Evolutionary conservation across 2,113 vertebrate species (phyloP).

Genomic region (Microtus oregoni): DNA sequence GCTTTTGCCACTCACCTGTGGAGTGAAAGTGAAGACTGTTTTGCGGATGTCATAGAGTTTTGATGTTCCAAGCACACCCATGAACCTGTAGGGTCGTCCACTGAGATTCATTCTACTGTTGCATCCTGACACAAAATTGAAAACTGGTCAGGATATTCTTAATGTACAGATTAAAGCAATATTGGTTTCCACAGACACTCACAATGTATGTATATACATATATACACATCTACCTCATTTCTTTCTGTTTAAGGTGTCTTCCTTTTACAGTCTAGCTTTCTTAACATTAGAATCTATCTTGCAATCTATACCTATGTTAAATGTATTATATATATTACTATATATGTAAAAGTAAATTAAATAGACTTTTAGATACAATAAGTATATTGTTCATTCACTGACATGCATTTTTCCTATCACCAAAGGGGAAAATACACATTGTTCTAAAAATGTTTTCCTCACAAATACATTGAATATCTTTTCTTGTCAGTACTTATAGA

Average conservation of each 20-base stretch:
- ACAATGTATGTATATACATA: neutral
- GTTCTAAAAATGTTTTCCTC: neutral
- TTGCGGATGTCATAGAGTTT: constrained; percentile 96
- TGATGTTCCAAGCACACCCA: constrained; percentile 96
- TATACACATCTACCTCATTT: neutral
- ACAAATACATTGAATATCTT: constrained; percentile 15
- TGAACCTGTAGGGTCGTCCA: constrained; percentile 95
- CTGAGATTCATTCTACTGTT: constrained; percentile 94
- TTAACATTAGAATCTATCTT: constrained; percentile 46
- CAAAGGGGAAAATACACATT: neutral
- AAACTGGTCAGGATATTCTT: constrained; percentile 47
- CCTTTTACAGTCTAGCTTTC: constrained; percentile 7
- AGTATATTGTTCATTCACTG: constrained; percentile 5
- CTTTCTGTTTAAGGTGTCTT: constrained; percentile 7
- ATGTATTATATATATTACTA: neutral
- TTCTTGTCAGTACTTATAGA: constrained; percentile 34
- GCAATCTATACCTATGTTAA: constrained; percentile 33
- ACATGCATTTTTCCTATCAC: neutral
- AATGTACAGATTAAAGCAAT: constrained; percentile 13
- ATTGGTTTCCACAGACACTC: constrained; percentile 30
- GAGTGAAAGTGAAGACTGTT: constrained; percentile 95
- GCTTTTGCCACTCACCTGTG: constrained; percentile 89
- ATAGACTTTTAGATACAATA: neutral
- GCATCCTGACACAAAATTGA: constrained; percentile 87
- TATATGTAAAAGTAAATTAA: neutral